These are phyloP conservation scores for Biston stratarius DNA, from an alignment of 2,888 invertebrate species.

Conservation along the genomic window DNA sequence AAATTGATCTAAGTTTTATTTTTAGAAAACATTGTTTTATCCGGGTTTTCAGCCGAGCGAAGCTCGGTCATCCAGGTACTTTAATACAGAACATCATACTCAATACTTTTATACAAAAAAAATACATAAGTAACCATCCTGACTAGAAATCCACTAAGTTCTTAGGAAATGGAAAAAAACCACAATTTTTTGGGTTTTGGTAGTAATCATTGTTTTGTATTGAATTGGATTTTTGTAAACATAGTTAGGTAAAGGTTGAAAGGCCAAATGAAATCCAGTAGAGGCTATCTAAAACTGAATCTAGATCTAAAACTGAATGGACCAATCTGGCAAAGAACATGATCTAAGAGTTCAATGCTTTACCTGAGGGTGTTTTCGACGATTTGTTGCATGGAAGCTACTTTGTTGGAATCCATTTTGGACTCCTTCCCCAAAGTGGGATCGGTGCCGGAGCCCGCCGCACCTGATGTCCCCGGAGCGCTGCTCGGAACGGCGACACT, in stretches of 20 bases:
- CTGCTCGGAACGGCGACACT: constrained; percentile 73
- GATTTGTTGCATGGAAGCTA: constrained; percentile 87
- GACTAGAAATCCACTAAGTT: not conserved
- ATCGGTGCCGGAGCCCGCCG: constrained; percentile 63
- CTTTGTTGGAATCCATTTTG: constrained; percentile 80
- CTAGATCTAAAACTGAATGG: not conserved
- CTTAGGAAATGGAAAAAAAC: not conserved
- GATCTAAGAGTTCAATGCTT: constrained; percentile 34
- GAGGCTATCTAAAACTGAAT: not conserved
- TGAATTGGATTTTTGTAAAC: not conserved
- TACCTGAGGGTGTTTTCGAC: constrained; percentile 89
- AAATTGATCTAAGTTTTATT: too few species aligned
- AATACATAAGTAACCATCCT: not conserved
- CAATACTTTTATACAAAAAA: not conserved
- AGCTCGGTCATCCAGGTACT: too few species aligned
- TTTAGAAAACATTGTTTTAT: too few species aligned
- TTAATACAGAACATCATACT: not conserved
- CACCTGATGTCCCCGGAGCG: constrained; percentile 76
- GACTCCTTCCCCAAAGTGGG: constrained; percentile 66
- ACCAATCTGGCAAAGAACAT: constrained; percentile 29
- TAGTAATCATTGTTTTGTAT: not conserved
- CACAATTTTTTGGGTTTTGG: not conserved
- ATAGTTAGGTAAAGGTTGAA: not conserved
- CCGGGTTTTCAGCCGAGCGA: too few species aligned
- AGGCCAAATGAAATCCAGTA: not conserved